A percentile compares a stretch with the other conserved stretches of the same genome.
phyloP scores from a whole-genome alignment of 2,113 vertebrate species.

The Cyprinus carpio region DNA sequence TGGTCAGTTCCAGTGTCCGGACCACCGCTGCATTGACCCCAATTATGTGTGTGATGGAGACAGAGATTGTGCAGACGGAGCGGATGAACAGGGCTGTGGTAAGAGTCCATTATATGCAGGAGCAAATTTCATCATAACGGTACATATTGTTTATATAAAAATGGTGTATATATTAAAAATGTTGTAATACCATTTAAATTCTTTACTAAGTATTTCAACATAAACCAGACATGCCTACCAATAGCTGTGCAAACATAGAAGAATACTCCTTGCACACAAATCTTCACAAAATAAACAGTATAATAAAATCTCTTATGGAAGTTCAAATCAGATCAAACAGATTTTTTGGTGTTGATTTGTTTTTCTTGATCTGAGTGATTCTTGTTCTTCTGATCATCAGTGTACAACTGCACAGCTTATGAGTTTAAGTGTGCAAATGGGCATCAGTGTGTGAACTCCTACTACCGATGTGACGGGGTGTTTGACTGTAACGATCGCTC shows the following conservation, averaged over 20 bases:
- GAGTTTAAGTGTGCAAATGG: constrained; percentile 89
- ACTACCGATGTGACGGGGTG: constrained; percentile 89
- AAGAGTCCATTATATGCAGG: constrained; percentile 64
- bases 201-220: too few species aligned
- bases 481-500: constrained; percentile 93
- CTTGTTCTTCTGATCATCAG: constrained; percentile 68
- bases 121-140: too few species aligned
- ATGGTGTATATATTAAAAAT: too few species aligned
- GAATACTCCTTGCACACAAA: too few species aligned
- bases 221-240: neutral
- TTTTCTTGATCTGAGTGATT: neutral
- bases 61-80: constrained; percentile 89
- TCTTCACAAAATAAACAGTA: neutral
- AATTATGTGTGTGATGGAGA: constrained; percentile 91
- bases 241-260: neutral
- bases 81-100: constrained; percentile 92
- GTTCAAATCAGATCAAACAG: neutral
- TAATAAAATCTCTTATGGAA: neutral
- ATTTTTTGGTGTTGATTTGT: neutral
- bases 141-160: too few species aligned
- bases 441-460: constrained; percentile 84
- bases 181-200: too few species aligned
- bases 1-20: constrained; percentile 89
- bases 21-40: constrained; percentile 91
- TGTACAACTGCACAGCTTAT: constrained; percentile 87